Percentiles rank a stretch among this genome's conserved stretches.
Evolutionary conservation across 2,797 vertebrate species (phyloP).

Genomic region (Tadarida brasiliensis): DNA sequence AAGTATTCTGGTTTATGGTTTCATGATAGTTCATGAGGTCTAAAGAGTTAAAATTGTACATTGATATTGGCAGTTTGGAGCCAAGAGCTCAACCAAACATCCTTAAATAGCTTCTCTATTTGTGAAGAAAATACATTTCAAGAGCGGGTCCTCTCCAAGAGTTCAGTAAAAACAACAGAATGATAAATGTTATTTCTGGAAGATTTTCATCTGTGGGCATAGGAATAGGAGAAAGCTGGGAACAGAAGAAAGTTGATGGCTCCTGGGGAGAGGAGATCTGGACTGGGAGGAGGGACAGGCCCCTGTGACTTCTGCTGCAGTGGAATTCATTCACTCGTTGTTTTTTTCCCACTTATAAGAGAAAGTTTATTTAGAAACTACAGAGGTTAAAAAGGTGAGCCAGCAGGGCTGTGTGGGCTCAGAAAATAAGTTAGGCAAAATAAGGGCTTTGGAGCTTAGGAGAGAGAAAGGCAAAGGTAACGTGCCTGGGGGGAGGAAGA

Average conservation of each 20-base stretch:
- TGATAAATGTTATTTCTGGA: not conserved
- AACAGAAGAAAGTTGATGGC: not conserved
- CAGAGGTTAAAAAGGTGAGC: not conserved
- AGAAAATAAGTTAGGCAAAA: not conserved
- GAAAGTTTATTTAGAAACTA: not conserved
- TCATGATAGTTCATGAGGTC: not conserved
- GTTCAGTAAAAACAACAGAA: slow-evolving; percentile 11
- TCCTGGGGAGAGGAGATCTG: not conserved
- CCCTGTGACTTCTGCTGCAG: not conserved
- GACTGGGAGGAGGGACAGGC: not conserved
- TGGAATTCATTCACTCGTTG: not conserved
- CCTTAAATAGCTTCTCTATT: not conserved
- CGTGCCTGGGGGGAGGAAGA: not conserved
- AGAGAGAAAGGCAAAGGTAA: not conserved
- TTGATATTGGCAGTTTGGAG: not conserved
- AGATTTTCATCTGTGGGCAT: not conserved
- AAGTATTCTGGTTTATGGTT: not conserved
- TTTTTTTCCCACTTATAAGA: not conserved
- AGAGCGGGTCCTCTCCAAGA: not conserved
- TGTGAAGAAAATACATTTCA: slow-evolving; percentile 34
- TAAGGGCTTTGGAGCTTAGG: not conserved
- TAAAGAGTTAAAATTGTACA: slow-evolving; percentile 33
- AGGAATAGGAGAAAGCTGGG: not conserved
- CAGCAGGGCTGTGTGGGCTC: not conserved
- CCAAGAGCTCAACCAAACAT: not conserved